Base-by-base conservation (phyloP, 2,113 vertebrate genomes). In the Cygnus buccinator region DNA sequence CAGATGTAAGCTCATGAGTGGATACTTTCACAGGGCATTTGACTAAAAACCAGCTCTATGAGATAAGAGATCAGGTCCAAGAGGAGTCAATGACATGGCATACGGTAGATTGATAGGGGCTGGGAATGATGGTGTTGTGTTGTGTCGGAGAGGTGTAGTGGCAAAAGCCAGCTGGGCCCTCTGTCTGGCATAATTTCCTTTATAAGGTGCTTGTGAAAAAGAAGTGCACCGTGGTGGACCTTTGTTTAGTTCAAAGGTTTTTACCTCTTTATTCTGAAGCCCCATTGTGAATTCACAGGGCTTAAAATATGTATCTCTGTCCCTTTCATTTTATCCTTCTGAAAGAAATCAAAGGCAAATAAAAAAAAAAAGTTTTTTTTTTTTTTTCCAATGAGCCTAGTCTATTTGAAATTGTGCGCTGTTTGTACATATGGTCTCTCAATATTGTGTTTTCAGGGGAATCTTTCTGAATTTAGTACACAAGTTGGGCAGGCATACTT, bases 291-390 rank as follows among this genome's bases (percentile, higher is more conserved):
- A 99, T 98, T 98, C 98, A 98, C 95, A 97, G 98, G 98, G 98
- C 98, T 98, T 99, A 98, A 99, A 99, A 99, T 99, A 99, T 99
- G 99, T 99, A 99, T 99, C 98, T 98, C 98, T 99, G 99, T 99
- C 99, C 98, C 98, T 99, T 99, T 99, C 98, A 99, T 99, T 99
- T 98, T 98, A 98, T 98, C 98, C 98, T 98, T 98, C 98, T 98
- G 96, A 99, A 98, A 98, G 97, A 98, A 99, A 99, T 99, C 99
- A 99, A 99, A 99, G 99, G 97, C 95, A 90, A 97, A 98, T 98
- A 98, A 94, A 89, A 97, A 96, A 88, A 88, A 96, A 93, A 67
- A 4, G 1, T 71, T 91, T 95, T 98, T 98, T 94, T 93, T 98
- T 91, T 95, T 98, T 98, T 94, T 89, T 97, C 96, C 98, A 98